Base-by-base conservation (phyloP, 2,113 vertebrate genomes). In the Xiphophorus maculatus region DNA sequence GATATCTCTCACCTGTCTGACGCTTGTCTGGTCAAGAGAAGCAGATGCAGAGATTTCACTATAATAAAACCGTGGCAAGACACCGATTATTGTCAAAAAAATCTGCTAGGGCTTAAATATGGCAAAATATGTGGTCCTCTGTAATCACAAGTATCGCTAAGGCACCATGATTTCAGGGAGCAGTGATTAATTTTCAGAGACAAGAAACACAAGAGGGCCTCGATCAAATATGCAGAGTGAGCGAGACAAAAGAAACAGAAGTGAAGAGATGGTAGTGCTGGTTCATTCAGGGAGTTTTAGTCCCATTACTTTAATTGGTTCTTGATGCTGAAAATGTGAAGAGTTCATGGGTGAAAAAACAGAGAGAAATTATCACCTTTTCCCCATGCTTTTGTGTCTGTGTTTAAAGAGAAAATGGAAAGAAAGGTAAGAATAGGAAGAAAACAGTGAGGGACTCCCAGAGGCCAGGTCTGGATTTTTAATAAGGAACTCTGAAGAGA, bases 11-110 rank as follows among this genome's bases (percentile, higher is more conserved):
- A 22, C 71, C 81, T 65, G 82, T 83, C 78, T 74, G 51, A 79
- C 3, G 74, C 82, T 84, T 77, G 83, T 80, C 73, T 61, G 70
- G 73, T 71, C 82, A 88, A 81, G 88, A 78, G 17, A 29, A 70
- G 76, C 82, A 74, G 81, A 79, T 66, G 70, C n/a, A 33, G 79
- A 79, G 81, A 72, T 75, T 80, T 76, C 69, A 83, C 88, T 76
- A 35, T 35, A 91, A 92, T 84, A 90, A 86, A 87, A 85, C 64
- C 48, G 40, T 25, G n/a, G 66, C 74, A 74, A 79, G 87, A 89
- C 88, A 88, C 84, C 73, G 90, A 90, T 90, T 89, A 73, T 67
- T 73, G 91, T 90, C 79, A 37, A 84, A 87, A 84, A 82, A 74
- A 2, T 30, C 35, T 77, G 64, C 63, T 66, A 28, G 60, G 42